phyloP scores from a whole-genome alignment of 2,888 invertebrate genomes.

The Empis livida region DNA sequence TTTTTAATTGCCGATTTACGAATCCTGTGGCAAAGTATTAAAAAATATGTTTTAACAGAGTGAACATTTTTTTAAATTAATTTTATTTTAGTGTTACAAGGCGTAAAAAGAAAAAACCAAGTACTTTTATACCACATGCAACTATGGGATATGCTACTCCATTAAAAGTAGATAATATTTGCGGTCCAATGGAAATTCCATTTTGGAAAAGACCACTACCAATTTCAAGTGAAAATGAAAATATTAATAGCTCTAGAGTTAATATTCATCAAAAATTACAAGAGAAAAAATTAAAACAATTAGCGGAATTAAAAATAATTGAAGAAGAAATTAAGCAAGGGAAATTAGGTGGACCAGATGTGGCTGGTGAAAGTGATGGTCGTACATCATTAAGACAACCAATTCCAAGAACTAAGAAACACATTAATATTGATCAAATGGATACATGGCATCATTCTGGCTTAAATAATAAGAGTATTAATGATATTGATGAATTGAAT shows the following conservation, averaged over 20 bases:
- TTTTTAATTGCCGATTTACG: constrained; percentile 79
- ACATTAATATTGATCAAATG: constrained; percentile 41
- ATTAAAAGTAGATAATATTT: background rate
- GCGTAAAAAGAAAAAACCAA: constrained; percentile 83
- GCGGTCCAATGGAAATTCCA: constrained; percentile 43
- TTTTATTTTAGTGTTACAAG: constrained; percentile 37
- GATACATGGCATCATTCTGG: constrained; percentile 17
- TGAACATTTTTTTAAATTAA: background rate
- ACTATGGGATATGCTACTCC: constrained; percentile 22
- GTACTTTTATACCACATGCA: constrained; percentile 70
- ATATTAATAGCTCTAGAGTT: constrained; percentile 60
- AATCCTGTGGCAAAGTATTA: constrained; percentile 52
- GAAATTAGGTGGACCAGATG: constrained; percentile 45
- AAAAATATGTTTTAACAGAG: background rate
- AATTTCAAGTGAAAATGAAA: constrained; percentile 58
- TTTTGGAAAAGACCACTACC: constrained; percentile 65
- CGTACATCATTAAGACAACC: constrained; percentile 41
- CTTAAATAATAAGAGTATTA: constrained; percentile 28
- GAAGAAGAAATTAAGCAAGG: constrained; percentile 81
- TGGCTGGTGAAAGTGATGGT: constrained; percentile 41
- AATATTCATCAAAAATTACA: constrained; percentile 78
- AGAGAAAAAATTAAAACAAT: constrained; percentile 77
- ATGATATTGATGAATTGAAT: constrained; percentile 25
- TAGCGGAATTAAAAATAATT: constrained; percentile 67
- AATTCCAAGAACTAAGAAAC: constrained; percentile 57